Conservation (phyloP, 2,797 vertebrate genomes). For the Sebastes flavidus region DNA sequence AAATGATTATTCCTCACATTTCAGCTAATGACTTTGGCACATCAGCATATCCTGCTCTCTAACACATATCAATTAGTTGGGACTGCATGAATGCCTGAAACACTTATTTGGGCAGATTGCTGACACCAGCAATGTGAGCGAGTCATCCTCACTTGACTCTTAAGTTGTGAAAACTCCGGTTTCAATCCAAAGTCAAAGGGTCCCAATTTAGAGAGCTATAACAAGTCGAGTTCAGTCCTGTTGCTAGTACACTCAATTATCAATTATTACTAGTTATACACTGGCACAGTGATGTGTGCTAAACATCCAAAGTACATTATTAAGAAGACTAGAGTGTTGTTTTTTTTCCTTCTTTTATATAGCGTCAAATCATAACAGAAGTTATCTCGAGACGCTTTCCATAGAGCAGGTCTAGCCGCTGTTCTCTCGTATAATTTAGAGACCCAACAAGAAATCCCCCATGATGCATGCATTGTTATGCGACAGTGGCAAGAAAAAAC, state of each 20-base stretch:
- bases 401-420: too few relatives aligned
- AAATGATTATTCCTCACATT: constrained; percentile 75
- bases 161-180: constrained; percentile 34
- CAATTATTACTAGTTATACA: constrained; percentile 18
- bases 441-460: too few relatives aligned
- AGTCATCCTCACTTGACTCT: constrained; percentile 40
- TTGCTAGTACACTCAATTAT: constrained; percentile 3
- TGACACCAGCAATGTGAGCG: constrained; percentile 55
- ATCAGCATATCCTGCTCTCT: constrained; percentile 61
- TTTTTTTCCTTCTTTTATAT: too few relatives aligned
- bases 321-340: neutral
- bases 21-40: constrained; percentile 73
- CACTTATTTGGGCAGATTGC: constrained; percentile 55
- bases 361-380: too few relatives aligned
- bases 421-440: too few relatives aligned
- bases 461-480: too few relatives aligned
- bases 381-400: too few relatives aligned
- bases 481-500: too few relatives aligned
- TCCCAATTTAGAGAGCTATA: constrained; percentile 34
- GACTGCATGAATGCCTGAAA: constrained; percentile 54
- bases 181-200: constrained; percentile 47
- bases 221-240: constrained; percentile 5
- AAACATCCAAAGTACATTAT: neutral
- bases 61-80: constrained; percentile 74
- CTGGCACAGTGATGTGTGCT: neutral